Percentiles rank a stretch among this genome's conserved stretches.
Conservation (phyloP, 2,113 vertebrate species). For the Nanorana parkeri region DNA sequence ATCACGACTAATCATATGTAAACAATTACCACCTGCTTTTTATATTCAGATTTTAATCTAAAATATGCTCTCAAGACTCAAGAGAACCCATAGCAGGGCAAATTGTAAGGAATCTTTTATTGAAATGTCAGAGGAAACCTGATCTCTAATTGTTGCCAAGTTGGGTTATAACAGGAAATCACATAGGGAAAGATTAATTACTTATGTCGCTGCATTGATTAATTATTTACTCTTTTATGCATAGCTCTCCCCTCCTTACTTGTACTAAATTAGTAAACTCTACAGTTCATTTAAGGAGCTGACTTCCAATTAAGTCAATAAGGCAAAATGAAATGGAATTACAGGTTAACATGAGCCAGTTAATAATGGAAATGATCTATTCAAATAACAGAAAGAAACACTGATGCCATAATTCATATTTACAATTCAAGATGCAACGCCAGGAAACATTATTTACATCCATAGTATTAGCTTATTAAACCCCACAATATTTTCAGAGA, state of each 20-base stretch:
- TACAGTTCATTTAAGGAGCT: constrained; percentile 22
- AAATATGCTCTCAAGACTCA: neutral
- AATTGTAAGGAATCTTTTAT: constrained; percentile 6
- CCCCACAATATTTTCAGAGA: too few species aligned
- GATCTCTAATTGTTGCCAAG: constrained; percentile 23
- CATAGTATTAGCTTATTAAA: too few species aligned
- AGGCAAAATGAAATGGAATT: neutral
- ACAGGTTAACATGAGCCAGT: neutral
- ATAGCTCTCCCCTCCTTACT: constrained; percentile 2
- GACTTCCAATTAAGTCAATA: constrained; percentile 2
- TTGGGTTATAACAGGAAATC: constrained; percentile 37
- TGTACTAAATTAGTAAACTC: constrained; percentile 35
- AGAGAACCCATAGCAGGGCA: neutral
- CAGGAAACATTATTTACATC: too few species aligned
- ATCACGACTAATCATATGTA: neutral
- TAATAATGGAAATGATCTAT: too few species aligned
- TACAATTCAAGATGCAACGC: too few species aligned
- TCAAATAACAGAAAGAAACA: too few species aligned
- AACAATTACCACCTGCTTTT: neutral
- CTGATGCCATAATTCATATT: too few species aligned
- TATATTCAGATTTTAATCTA: too few species aligned
- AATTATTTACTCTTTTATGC: constrained; percentile 39
- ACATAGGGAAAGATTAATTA: constrained; percentile 51
- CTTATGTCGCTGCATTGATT: constrained; percentile 32
- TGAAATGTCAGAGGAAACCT: constrained; percentile 9